Conservation (phyloP, 2,797 vertebrate genomes). For the Glyptemys insculpta region DNA sequence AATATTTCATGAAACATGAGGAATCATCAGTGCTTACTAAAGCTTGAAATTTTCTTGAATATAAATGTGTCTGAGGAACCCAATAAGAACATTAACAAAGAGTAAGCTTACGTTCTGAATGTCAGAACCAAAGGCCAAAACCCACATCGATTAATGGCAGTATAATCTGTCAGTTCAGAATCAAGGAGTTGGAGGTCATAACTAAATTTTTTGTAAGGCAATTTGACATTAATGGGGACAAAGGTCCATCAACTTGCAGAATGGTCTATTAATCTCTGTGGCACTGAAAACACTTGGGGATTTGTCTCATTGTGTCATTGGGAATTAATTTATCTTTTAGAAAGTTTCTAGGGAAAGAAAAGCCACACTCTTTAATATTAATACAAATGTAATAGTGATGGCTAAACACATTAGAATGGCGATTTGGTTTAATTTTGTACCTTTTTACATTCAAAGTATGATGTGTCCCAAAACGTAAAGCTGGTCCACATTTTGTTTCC, state of each 20-base stretch:
- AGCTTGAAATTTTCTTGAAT: neutral
- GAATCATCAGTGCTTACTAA: slow-evolving; percentile 34
- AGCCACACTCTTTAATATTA: neutral
- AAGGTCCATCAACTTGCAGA: slow-evolving; percentile 20
- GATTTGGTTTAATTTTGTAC: neutral
- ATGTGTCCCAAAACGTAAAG: rapidly evolving
- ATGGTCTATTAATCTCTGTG: slow-evolving; percentile 57
- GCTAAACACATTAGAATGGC: neutral
- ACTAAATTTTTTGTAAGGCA: slow-evolving; percentile 66
- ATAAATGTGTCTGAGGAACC: slow-evolving; percentile 6
- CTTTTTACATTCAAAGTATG: neutral
- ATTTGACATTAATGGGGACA: slow-evolving; percentile 65
- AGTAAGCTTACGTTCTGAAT: slow-evolving; percentile 50
- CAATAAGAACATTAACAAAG: neutral
- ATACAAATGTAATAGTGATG: rapidly evolving
- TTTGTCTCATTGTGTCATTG: slow-evolving; percentile 1
- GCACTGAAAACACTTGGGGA: slow-evolving; percentile 9
- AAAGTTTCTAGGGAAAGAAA: slow-evolving; percentile 4
- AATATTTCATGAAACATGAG: slow-evolving; percentile 32
- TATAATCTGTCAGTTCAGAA: slow-evolving; percentile 61
- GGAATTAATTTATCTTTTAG: slow-evolving; percentile 20
- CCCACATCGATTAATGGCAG: slow-evolving; percentile 59
- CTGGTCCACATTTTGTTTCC: too few species aligned
- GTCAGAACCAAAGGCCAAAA: slow-evolving; percentile 56
- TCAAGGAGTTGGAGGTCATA: slow-evolving; percentile 8